Conservation (phyloP, 2,888 invertebrate genomes). For the Carterocephalus palaemon region DNA sequence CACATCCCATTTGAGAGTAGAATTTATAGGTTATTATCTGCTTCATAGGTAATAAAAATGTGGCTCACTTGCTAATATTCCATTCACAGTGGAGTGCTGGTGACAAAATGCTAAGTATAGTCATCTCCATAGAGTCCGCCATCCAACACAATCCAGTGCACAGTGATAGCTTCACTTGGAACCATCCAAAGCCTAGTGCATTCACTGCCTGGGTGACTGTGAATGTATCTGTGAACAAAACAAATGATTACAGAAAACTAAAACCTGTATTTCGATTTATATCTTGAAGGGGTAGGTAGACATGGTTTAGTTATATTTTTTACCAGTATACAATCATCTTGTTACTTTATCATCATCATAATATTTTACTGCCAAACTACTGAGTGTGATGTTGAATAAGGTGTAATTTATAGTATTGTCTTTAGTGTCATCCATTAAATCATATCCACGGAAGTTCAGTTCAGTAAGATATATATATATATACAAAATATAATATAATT, state of each 20-base stretch:
- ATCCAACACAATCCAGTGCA: slow-evolving; percentile 95
- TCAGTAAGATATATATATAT: too few relatives aligned
- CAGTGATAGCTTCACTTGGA: slow-evolving; percentile 91
- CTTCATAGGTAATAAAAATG: too few relatives aligned
- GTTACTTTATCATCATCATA: background rate
- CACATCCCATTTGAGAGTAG: too few relatives aligned
- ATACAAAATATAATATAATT: too few relatives aligned
- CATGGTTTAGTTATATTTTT: background rate
- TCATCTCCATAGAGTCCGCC: slow-evolving; percentile 99
- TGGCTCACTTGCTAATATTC: slow-evolving; percentile 85
- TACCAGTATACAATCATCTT: background rate
- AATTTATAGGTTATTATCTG: too few relatives aligned
- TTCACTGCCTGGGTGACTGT: slow-evolving; percentile 93
- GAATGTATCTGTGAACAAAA: slow-evolving; percentile 88
- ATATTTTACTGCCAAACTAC: too few relatives aligned
- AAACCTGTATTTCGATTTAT: background rate
- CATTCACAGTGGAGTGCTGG: slow-evolving; percentile 97
- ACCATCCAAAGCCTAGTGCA: slow-evolving; percentile 92
- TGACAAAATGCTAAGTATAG: slow-evolving; percentile 94
- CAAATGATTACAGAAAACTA: slow-evolving; percentile 8
- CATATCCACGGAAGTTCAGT: too few relatives aligned
- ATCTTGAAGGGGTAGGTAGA: background rate
- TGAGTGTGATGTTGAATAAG: too few relatives aligned
- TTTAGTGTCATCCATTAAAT: too few relatives aligned
- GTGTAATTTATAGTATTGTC: too few relatives aligned